Percentiles rank a stretch among this genome's conserved stretches.
Conservation (phyloP, 1,140 invertebrate species). For the Araneus ventricosus region DNA sequence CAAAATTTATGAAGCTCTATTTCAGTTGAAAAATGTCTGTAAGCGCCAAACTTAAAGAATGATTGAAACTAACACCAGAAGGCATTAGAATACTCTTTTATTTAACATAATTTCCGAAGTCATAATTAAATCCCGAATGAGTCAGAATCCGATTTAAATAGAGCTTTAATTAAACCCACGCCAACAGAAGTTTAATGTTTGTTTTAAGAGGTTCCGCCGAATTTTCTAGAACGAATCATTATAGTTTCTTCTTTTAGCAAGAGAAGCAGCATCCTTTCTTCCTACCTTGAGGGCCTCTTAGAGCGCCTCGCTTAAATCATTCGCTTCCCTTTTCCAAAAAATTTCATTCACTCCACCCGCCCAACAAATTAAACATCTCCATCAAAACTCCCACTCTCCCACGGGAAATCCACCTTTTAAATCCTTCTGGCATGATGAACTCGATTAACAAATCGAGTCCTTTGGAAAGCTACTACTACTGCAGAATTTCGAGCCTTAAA, state of each 20-base stretch:
- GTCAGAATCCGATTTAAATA: neutral
- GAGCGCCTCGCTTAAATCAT: neutral
- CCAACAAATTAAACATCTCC: neutral
- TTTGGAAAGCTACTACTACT: neutral
- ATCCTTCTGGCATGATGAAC: neutral
- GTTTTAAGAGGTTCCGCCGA: neutral
- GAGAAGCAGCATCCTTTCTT: neutral
- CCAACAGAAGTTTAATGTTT: neutral
- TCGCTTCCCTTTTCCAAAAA: neutral
- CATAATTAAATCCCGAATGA: neutral
- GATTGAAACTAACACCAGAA: too few relatives aligned
- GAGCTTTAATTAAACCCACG: neutral
- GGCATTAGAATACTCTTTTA: too few relatives aligned
- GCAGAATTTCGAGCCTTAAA: slow-evolving; percentile 12
- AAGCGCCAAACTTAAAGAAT: too few relatives aligned
- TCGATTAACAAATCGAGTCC: slow-evolving; percentile 53
- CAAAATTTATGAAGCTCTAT: too few relatives aligned
- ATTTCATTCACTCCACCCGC: neutral
- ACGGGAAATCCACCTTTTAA: neutral
- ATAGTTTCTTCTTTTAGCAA: neutral
- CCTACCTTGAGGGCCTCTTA: neutral
- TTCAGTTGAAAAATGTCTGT: too few relatives aligned
- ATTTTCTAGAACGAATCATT: neutral
- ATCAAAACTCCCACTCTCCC: neutral
- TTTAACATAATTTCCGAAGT: neutral